Conservation (phyloP, 2,797 vertebrate genomes). For the Danio kyathit region DNA sequence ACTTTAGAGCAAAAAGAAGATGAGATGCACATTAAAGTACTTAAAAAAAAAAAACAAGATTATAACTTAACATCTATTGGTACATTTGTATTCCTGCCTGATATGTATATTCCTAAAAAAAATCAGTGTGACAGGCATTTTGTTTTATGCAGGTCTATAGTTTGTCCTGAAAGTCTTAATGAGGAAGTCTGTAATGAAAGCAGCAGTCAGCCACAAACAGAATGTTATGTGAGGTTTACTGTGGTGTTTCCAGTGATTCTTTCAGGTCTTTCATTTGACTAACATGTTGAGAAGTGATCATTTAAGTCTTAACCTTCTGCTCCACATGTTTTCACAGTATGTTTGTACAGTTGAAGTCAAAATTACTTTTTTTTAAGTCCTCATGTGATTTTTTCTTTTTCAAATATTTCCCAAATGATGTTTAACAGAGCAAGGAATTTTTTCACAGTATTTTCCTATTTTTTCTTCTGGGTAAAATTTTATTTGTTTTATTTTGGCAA, state of each 20-base stretch:
- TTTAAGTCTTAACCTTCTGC: not conserved
- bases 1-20: not conserved
- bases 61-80: not conserved
- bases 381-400: too few species aligned
- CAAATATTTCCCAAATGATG: too few species aligned
- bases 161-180: not conserved
- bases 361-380: too few species aligned
- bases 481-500: too few species aligned
- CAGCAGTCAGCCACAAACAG: constrained; percentile 5
- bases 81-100: not conserved
- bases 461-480: too few species aligned
- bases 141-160: constrained; percentile 8
- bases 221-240: constrained; percentile 22
- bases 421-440: too few species aligned
- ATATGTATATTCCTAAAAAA: not conserved
- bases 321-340: not conserved
- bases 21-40: not conserved
- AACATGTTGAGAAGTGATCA: constrained; percentile 4
- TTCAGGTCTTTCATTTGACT: constrained; percentile 18
- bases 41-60: not conserved
- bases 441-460: too few species aligned
- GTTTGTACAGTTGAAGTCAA: not conserved
- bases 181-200: constrained; percentile 4
- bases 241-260: not conserved
- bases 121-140: not conserved